A percentile compares a stretch with the other conserved stretches of the same genome.
Evolutionary conservation across 1,140 invertebrate species (phyloP).

Genomic region (Dinoponera quadriceps): DNA sequence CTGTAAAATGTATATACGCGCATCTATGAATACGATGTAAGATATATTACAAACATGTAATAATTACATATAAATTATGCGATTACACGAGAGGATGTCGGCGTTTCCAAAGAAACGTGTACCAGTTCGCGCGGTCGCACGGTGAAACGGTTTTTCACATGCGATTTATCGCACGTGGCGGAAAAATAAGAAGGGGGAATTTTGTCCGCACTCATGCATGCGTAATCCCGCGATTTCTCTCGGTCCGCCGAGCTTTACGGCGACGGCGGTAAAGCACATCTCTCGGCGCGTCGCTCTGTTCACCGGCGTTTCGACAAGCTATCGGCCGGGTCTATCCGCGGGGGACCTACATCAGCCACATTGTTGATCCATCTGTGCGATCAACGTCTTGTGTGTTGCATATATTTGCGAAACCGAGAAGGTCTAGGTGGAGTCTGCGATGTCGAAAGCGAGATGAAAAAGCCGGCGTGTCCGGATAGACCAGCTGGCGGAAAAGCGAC

Average conservation of each 20-base stretch:
- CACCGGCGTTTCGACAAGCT: slow-evolving; percentile 20
- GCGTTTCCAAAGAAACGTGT: no score
- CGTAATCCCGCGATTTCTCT: neutral
- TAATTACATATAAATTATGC: neutral
- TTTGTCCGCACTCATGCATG: neutral
- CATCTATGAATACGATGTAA: neutral
- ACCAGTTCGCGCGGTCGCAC: no score
- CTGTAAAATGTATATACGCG: slow-evolving; percentile 85
- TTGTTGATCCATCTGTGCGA: slow-evolving; percentile 43
- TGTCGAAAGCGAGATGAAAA: slow-evolving; percentile 41
- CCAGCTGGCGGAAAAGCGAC: neutral
- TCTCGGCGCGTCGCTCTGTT: neutral
- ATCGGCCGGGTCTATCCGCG: neutral
- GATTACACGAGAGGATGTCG: no score
- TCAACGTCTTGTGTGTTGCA: slow-evolving; percentile 15
- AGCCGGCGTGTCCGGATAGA: neutral
- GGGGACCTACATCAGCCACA: slow-evolving; percentile 22
- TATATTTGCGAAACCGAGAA: slow-evolving; percentile 38
- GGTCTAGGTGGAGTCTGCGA: slow-evolving; percentile 42
- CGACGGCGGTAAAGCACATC: neutral
- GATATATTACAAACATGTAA: no score
- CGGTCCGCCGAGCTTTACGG: neutral
- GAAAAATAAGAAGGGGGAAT: no score
- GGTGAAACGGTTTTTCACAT: no score
- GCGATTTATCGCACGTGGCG: no score